Conservation (phyloP, 2,797 vertebrate genomes). For the Chlorospingus flavigularis region DNA sequence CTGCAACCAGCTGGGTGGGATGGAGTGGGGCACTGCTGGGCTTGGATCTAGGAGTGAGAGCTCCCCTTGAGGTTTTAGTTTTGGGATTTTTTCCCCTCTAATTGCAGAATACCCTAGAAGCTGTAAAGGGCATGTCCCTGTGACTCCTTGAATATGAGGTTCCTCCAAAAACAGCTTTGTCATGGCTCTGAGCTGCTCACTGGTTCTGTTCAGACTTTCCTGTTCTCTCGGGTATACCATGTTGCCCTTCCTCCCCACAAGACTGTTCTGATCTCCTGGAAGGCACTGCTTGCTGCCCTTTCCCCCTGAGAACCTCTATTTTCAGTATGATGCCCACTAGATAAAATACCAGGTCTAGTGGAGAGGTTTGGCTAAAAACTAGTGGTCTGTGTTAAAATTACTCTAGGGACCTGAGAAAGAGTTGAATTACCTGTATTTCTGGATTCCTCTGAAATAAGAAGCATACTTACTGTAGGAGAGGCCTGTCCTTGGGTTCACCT, state of each 20-base stretch:
- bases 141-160: background rate
- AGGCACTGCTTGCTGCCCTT: background rate
- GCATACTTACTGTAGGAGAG: background rate
- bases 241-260: background rate
- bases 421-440: background rate
- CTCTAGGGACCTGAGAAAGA: background rate
- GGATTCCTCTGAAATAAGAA: background rate
- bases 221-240: background rate
- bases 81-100: background rate
- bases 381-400: background rate
- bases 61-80: background rate
- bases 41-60: background rate
- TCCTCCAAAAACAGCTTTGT: background rate
- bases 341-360: background rate
- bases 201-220: background rate
- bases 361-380: background rate
- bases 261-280: background rate
- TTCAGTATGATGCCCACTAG: background rate
- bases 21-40: background rate
- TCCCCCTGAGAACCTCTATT: background rate
- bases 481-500: background rate
- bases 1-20: background rate
- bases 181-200: rapidly evolving
- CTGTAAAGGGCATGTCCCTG: background rate
- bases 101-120: background rate